Base-by-base conservation (phyloP, 2,797 vertebrate species). In the Clarias pachynema region DNA sequence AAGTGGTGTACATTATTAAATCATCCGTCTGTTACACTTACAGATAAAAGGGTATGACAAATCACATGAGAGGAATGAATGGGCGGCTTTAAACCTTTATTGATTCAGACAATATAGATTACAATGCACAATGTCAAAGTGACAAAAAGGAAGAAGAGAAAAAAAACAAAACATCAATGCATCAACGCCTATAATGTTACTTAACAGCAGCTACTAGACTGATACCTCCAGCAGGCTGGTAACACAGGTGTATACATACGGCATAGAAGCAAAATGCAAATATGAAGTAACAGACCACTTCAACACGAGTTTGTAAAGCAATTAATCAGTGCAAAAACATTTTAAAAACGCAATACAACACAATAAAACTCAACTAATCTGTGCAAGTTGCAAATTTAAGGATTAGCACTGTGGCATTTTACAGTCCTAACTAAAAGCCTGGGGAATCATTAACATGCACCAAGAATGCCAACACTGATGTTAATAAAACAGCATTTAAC, bases 371-470 rank as follows among this genome's bases (percentile, higher is more conserved):
- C 16, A 37, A 81, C 65, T 79, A 85, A 85, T 34, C 70, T 88
- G 82, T 90, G 89, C 87, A 88, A 88, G 82, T 82, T 87, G 84
- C 86, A 88, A 87, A 44, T 44, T 44, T 44, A 86, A 86, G n/a
- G 56, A 81, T 84, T 85, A 87, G 70, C 78, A 87, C 78, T 62
- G n/a, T 73, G 62, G 84, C 31, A 69, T 78, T 75, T 49, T 65
- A 68, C 69, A 83, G 57, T 77, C 83, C 80, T 82, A 82, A 82
- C 53, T 77, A 86, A 77, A 66, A 34, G 79, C 79, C 69, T 69
- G 68, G 78, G 26, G 56, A 68, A 40, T n/a, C 29, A 60, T 72
- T 37, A 65, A 53, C 80, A 82, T 86, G 72, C 80, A 70, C 56
- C 29, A 69, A 86, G 57, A 73, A 37, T 49, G 68, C 31, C 20